Percentiles rank a stretch among this genome's conserved stretches.
Evolutionary conservation across 1,140 invertebrate genomes (phyloP).

Genomic region (honey bee (Apis mellifera)): Amel_HAv3.1 CM009937.2:10636001-10636500

Average conservation of each 20-base stretch:
- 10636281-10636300: slow-evolving; percentile 24
- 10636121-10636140: background rate
- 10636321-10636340: slow-evolving; percentile 2
- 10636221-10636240: slow-evolving; percentile 26
- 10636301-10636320: slow-evolving; percentile 46
- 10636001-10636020: background rate
- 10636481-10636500: background rate
- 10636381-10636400: slow-evolving; percentile 45
- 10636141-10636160: slow-evolving; percentile 18
- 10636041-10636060: background rate
- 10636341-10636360: slow-evolving; percentile 42
- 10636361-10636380: slow-evolving; percentile 22
- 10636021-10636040: background rate
- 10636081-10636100: background rate
- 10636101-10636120: background rate
- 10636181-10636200: slow-evolving; percentile 31
- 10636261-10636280: slow-evolving; percentile 66
- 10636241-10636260: slow-evolving; percentile 68
- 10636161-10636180: slow-evolving; percentile 6
- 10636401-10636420: slow-evolving; percentile 65
- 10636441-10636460: slow-evolving; percentile 23
- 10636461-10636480: background rate
- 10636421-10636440: slow-evolving; percentile 20
- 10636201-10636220: slow-evolving; percentile 42
- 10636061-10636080: background rate